Conservation (phyloP, 1,140 invertebrate genomes). For the Caenorhabditis briggsae region DNA sequence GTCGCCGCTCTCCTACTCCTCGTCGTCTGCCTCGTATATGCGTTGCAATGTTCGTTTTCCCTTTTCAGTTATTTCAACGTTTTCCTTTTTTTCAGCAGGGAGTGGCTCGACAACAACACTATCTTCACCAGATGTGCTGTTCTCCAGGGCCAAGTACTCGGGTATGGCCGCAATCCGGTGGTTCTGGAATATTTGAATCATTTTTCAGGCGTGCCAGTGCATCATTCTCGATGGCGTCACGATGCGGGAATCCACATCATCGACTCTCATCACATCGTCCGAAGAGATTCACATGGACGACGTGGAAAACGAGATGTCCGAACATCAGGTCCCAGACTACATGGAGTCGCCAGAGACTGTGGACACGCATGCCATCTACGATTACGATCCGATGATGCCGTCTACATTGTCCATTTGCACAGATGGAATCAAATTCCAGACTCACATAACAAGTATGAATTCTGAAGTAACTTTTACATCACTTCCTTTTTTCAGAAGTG, state of each 20-base stretch:
- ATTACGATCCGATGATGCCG: slow-evolving; percentile 63
- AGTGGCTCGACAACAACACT: slow-evolving; percentile 32
- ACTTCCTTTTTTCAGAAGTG: slow-evolving; percentile 15
- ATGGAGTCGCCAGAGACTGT: slow-evolving; percentile 69
- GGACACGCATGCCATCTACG: slow-evolving; percentile 69
- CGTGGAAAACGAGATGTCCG: slow-evolving; percentile 37
- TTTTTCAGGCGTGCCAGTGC: slow-evolving; percentile 42
- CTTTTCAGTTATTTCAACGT: not conserved
- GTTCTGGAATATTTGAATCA: not conserved
- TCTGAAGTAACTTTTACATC: not conserved
- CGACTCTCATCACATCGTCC: slow-evolving; percentile 45
- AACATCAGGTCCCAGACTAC: slow-evolving; percentile 40
- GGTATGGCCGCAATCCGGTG: not conserved
- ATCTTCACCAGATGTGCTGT: slow-evolving; percentile 46
- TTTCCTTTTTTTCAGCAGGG: slow-evolving; percentile 6
- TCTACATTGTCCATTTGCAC: slow-evolving; percentile 61
- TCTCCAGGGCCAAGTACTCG: slow-evolving; percentile 53
- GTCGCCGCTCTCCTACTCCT: slow-evolving; percentile 54
- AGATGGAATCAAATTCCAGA: slow-evolving; percentile 64
- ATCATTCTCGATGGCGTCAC: slow-evolving; percentile 43
- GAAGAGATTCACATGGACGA: slow-evolving; percentile 46
- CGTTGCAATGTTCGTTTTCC: slow-evolving; percentile 34
- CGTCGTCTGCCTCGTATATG: slow-evolving; percentile 48
- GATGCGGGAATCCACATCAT: slow-evolving; percentile 28
- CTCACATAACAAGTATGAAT: slow-evolving; percentile 61